phyloP scores from a whole-genome alignment of 2,113 vertebrate species.

The Ginglymostoma cirratum region DNA sequence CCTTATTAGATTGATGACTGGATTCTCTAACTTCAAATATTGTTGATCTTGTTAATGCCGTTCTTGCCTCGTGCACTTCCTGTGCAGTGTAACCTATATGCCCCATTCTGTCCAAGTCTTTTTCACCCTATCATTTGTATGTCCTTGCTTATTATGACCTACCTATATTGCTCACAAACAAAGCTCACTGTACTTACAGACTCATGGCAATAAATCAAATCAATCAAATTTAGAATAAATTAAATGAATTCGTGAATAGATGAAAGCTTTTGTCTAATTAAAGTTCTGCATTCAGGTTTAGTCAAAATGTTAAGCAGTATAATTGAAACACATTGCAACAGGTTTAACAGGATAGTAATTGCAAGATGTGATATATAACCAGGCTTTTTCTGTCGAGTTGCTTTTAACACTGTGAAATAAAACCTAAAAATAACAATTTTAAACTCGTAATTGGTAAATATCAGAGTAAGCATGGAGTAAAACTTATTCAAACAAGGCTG shows the following conservation, averaged over 20 bases:
- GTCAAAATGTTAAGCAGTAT: background rate
- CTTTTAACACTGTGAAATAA: background rate
- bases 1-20: no score
- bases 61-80: no score
- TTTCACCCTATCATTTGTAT: no score
- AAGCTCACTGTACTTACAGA: no score
- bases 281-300: background rate
- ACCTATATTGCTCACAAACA: no score
- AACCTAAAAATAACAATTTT: background rate
- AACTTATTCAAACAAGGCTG: background rate
- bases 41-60: no score
- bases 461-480: background rate
- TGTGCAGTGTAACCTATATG: no score
- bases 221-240: background rate
- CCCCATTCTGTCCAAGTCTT: no score
- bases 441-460: background rate
- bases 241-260: background rate
- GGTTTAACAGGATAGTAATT: background rate
- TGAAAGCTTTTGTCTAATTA: background rate
- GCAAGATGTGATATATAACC: background rate
- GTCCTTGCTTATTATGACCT: no score
- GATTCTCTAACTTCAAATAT: no score
- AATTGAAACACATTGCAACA: background rate
- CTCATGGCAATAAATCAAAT: no score
- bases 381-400: background rate